These are phyloP conservation scores for Eilema depressum DNA, from an alignment of 2,888 invertebrate genomes.

Conservation along the genomic window DNA sequence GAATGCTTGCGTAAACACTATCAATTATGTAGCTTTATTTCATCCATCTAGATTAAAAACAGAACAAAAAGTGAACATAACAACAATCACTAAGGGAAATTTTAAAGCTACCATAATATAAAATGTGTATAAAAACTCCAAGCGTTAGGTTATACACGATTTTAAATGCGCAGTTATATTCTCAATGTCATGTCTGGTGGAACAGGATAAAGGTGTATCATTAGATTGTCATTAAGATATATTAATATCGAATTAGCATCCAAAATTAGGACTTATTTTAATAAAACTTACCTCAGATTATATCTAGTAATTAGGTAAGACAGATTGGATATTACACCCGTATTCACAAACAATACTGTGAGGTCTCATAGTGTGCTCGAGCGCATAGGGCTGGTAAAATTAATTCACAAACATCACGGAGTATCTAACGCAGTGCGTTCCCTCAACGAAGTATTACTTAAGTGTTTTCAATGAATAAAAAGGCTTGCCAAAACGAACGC, in stretches of 20 bases:
- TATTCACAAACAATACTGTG: no score
- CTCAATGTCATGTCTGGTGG: slow-evolving; percentile 43
- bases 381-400: no score
- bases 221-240: slow-evolving; percentile 43
- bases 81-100: slow-evolving; percentile 14
- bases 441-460: no score
- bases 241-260: slow-evolving; percentile 36
- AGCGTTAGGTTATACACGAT: background rate
- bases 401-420: no score
- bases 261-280: slow-evolving; percentile 22
- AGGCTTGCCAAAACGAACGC: no score
- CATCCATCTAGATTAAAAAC: background rate
- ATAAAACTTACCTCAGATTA: slow-evolving; percentile 16
- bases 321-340: background rate
- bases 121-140: slow-evolving; percentile 9
- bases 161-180: slow-evolving; percentile 22
- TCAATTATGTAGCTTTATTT: background rate
- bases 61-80: background rate
- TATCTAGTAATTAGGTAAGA: background rate
- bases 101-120: slow-evolving; percentile 27
- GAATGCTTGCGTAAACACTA: background rate
- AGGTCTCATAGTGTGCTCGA: no score
- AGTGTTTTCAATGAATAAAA: no score
- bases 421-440: no score
- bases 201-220: slow-evolving; percentile 33